Evolutionary conservation across 53 echinoderm and acorn worm species (phyloP).

Genomic region (Apostichopus leukothele): DNA sequence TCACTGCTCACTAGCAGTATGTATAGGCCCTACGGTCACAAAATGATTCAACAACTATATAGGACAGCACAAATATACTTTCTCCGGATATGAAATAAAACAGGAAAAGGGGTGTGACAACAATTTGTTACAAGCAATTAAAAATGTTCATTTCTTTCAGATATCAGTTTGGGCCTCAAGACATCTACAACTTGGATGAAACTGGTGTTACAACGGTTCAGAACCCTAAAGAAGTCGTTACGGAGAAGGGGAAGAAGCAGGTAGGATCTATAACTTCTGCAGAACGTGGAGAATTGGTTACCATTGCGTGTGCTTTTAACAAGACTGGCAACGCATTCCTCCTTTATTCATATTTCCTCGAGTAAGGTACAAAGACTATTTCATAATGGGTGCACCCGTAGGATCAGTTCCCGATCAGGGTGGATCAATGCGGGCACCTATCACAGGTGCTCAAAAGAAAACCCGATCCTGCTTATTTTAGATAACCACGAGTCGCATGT

Average conservation of each 20-base stretch:
- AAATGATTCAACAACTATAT: no score
- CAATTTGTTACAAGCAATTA: no score
- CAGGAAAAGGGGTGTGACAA: no score
- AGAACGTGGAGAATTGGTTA: conserved; percentile 53
- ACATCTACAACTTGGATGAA: conserved; percentile 5
- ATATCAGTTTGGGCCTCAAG: neutral
- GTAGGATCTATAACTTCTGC: conserved; percentile 46
- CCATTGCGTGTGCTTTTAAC: conserved; percentile 26
- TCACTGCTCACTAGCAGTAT: no score
- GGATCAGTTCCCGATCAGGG: conserved; percentile 50
- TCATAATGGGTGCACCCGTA: conserved; percentile 46
- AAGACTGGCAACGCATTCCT: conserved; percentile 46
- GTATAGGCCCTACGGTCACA: no score
- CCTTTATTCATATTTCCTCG: conserved; percentile 52
- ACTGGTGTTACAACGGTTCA: conserved; percentile 5
- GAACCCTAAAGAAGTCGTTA: neutral
- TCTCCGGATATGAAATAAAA: no score
- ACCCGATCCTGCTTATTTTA: conserved; percentile 12
- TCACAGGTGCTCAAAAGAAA: conserved; percentile 27
- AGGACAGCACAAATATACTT: no score
- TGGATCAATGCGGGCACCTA: conserved; percentile 57
- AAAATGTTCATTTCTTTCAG: neutral
- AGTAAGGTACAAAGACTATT: conserved; percentile 52
- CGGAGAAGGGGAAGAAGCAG: neutral
- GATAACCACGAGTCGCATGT: conserved; percentile 13